Evolutionary conservation across 2,113 vertebrate species (phyloP).

Genomic region (Chaetura pelagica): DNA sequence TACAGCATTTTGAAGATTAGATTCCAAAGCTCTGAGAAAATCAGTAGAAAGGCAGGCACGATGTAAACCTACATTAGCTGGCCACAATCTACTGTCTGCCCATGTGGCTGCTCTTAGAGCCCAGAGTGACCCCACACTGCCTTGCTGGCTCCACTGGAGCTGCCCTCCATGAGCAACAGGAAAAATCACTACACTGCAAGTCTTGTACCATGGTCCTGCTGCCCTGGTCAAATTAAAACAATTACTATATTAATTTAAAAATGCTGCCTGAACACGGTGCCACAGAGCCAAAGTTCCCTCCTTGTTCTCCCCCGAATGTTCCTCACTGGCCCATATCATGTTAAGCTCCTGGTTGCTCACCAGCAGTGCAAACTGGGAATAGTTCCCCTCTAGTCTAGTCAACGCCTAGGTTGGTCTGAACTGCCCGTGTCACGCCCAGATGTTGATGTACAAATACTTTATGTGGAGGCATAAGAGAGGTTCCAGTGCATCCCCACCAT

Average conservation of each 20-base stretch:
- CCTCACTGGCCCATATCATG: neutral
- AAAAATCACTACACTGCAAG: neutral
- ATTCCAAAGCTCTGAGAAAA: slow-evolving; percentile 35
- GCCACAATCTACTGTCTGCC: neutral
- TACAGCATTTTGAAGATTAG: slow-evolving; percentile 14
- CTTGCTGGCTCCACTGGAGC: neutral
- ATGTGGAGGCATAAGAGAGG: neutral
- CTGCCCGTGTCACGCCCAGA: neutral
- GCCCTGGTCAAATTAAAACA: neutral
- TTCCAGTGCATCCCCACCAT: neutral
- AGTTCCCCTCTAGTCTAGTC: neutral
- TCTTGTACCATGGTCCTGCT: neutral
- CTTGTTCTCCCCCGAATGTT: neutral
- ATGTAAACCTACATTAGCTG: neutral
- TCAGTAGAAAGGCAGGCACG: neutral
- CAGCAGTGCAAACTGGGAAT: neutral
- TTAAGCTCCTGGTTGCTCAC: neutral
- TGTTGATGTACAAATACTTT: neutral
- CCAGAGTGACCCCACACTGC: neutral
- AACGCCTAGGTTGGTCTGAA: neutral
- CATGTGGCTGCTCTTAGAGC: neutral
- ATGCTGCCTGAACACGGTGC: neutral
- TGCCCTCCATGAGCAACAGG: neutral
- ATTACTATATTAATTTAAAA: neutral
- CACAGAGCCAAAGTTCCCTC: neutral